Base-by-base conservation (phyloP, 2,113 vertebrate genomes). In the Hystrix brachyura region DNA sequence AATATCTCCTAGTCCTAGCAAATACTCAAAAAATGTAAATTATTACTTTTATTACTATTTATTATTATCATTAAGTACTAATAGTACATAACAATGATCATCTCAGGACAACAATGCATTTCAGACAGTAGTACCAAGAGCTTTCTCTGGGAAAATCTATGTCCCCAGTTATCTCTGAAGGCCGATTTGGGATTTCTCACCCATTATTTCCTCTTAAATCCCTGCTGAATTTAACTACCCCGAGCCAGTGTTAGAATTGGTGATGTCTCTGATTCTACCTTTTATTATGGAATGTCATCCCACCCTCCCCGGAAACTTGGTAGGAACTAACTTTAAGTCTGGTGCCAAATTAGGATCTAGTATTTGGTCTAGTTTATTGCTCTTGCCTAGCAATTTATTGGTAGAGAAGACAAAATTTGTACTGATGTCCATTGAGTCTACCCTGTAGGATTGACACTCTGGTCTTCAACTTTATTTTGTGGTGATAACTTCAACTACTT, bases 401-500 rank as follows among this genome's bases (percentile, higher is more conserved):
- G 94, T 85, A 76, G 46, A 72, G 38, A 93, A 96, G 64, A 64
- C 69, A 14, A 95, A 96, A 80, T 29, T 67, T 74, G 80, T 71
- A 78, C 27, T 78, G 32, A 38, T 67, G 38, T 60, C 78, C 69
- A 82, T 87, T 32, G 94, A 90, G n/a, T 57, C 25, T 83, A 32
- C 34, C 59, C 32, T 84, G 13, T 13, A 83, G 17, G 32, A 59
- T 1, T n/a, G 1, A 71, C 69, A 46, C 6, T 46, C 55, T 46
- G 74, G 38, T 60, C 25, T 71, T 96, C 62, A 89, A 60, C 15
- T 18, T 94, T 62, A 89, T 90, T 94, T 79, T 80, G 57, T 97
- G 46, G 46, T 94, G 19, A 82, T 93, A 64, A 78, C 32, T 97
- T 91, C 92, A 86, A 53, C 23, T 94, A 65, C n/a, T 94, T 90